Evolutionary conservation across 1,140 invertebrate species (phyloP).

Genomic region (Caenorhabditis briggsae): DNA sequence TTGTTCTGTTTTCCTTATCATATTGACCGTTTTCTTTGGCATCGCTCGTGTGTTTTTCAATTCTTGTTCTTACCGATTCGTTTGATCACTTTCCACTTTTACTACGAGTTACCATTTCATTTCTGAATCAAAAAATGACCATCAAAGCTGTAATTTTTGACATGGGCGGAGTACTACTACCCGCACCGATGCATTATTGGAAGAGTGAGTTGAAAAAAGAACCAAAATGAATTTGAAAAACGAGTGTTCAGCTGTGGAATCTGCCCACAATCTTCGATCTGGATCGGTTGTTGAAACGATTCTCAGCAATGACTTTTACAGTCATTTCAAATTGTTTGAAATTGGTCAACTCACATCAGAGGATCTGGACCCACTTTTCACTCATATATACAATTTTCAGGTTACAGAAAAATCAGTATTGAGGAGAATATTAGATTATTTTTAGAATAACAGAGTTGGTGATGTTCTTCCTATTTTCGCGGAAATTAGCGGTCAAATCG

Average conservation of each 20-base stretch:
- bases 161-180: slow-evolving; percentile 79
- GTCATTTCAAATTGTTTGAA: slow-evolving; percentile 78
- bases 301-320: slow-evolving; percentile 70
- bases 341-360: slow-evolving; percentile 73
- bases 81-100: not conserved
- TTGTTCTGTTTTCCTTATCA: not conserved
- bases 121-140: slow-evolving; percentile 44
- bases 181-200: slow-evolving; percentile 76
- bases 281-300: slow-evolving; percentile 74
- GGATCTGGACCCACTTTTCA: slow-evolving; percentile 77
- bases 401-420: slow-evolving; percentile 13
- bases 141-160: slow-evolving; percentile 79
- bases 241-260: slow-evolving; percentile 75
- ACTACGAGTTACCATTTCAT: not conserved
- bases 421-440: not conserved
- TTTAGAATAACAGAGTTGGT: slow-evolving; percentile 55
- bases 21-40: slow-evolving; percentile 23
- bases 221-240: not conserved
- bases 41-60: not conserved
- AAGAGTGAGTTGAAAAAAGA: slow-evolving; percentile 67
- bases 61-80: not conserved
- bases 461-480: slow-evolving; percentile 42
- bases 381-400: slow-evolving; percentile 71
- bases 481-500: not conserved
- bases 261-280: slow-evolving; percentile 64